A percentile compares a stretch with the other conserved stretches of the same genome.
These are phyloP conservation scores for Zophobas morio DNA, from an alignment of 1,140 invertebrate genomes.

Conservation along the genomic window DNA sequence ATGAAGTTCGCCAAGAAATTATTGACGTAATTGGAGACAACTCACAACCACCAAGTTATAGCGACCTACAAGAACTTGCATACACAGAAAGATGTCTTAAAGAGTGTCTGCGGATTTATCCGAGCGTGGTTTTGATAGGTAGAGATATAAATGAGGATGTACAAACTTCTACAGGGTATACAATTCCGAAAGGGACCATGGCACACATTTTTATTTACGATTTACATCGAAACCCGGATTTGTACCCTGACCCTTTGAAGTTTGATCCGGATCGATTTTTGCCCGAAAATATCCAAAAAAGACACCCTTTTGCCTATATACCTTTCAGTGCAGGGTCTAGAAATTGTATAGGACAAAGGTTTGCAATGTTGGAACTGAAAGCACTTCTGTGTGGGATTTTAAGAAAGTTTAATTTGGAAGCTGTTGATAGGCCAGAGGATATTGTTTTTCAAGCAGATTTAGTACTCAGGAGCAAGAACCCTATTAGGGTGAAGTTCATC, in stretches of 20 bases:
- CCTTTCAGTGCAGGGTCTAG: too few relatives aligned
- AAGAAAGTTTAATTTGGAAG: not conserved
- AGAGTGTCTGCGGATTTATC: too few relatives aligned
- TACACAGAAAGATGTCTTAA: not conserved
- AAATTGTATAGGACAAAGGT: not conserved
- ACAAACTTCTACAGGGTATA: not conserved
- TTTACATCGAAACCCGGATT: not conserved
- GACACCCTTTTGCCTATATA: not conserved
- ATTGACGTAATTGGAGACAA: not conserved
- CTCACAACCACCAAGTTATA: not conserved
- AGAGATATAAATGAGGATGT: not conserved
- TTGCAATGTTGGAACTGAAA: not conserved
- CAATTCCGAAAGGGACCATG: not conserved
- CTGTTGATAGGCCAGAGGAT: not conserved
- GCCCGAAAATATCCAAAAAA: not conserved
- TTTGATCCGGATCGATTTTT: too few relatives aligned
- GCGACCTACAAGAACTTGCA: not conserved
- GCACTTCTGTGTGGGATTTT: not conserved
- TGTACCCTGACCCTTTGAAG: not conserved
- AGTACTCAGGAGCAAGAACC: not conserved
- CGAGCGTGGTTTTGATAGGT: not conserved
- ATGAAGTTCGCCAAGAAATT: not conserved
- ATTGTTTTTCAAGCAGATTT: not conserved
- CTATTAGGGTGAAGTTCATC: not conserved
- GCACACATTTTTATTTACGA: not conserved